Evolutionary conservation across 2,888 invertebrate genomes (phyloP).

Genomic region (Acanthosepion lycidas): DNA sequence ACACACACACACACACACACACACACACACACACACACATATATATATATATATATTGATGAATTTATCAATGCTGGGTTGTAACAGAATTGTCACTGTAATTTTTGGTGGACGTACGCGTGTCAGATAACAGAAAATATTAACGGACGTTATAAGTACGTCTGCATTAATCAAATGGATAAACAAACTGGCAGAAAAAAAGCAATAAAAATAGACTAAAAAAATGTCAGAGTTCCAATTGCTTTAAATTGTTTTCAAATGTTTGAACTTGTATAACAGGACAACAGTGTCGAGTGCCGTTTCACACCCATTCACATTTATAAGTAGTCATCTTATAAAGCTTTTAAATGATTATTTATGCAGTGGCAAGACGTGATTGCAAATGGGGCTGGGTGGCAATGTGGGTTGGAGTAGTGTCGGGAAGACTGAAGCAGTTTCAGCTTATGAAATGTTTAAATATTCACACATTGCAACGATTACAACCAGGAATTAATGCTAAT

Average conservation of each 20-base stretch:
- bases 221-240: neutral
- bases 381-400: neutral
- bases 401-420: neutral
- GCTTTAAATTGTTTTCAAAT: neutral
- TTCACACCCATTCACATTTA: constrained; percentile 17
- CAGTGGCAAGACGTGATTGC: constrained; percentile 22
- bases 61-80: no score
- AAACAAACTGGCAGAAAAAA: no score
- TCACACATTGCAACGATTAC: neutral
- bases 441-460: neutral
- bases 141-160: no score
- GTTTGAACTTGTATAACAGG: neutral
- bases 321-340: neutral
- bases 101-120: no score
- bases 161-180: no score
- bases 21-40: no score
- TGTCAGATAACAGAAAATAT: no score
- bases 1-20: no score
- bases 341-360: constrained; percentile 10
- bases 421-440: neutral
- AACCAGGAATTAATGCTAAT: neutral
- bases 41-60: no score
- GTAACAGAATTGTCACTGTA: no score
- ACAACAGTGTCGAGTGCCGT: neutral
- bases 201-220: no score